These are phyloP conservation scores for Tetrao urogallus DNA, from an alignment of 2,113 vertebrate genomes.

Conservation along the genomic window DNA sequence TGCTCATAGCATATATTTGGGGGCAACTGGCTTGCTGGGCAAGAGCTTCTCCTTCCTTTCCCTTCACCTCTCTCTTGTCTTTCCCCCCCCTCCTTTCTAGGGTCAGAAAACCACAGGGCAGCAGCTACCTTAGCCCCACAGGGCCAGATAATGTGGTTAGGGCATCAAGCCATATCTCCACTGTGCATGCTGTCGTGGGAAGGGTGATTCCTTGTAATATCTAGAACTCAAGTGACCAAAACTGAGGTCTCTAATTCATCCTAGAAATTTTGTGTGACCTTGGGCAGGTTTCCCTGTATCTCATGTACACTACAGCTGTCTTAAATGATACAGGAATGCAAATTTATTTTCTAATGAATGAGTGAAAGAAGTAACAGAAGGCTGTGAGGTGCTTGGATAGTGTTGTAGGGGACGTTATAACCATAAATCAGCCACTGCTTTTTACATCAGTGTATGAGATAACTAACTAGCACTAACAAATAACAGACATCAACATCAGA, in stretches of 20 bases:
- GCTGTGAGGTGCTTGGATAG: background rate
- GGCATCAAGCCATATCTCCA: background rate
- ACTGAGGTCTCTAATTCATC: background rate
- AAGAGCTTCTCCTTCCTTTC: background rate
- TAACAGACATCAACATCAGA: background rate
- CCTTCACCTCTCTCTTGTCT: background rate
- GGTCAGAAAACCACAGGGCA: background rate
- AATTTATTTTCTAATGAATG: background rate
- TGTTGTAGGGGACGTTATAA: background rate
- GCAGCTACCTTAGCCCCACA: background rate
- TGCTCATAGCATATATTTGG: background rate
- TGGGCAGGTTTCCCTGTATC: background rate
- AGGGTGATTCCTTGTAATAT: background rate
- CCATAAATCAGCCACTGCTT: background rate
- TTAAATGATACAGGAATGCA: background rate
- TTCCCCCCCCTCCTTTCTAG: background rate
- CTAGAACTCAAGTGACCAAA: background rate
- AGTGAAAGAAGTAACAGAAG: background rate
- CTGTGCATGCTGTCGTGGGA: background rate
- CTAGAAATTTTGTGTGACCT: background rate
- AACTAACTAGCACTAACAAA: background rate
- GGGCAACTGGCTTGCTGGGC: background rate
- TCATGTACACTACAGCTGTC: background rate
- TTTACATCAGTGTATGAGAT: background rate
- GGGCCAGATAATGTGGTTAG: background rate